Conservation (phyloP, 2,888 invertebrate species). For the Polyploca ridens region DNA sequence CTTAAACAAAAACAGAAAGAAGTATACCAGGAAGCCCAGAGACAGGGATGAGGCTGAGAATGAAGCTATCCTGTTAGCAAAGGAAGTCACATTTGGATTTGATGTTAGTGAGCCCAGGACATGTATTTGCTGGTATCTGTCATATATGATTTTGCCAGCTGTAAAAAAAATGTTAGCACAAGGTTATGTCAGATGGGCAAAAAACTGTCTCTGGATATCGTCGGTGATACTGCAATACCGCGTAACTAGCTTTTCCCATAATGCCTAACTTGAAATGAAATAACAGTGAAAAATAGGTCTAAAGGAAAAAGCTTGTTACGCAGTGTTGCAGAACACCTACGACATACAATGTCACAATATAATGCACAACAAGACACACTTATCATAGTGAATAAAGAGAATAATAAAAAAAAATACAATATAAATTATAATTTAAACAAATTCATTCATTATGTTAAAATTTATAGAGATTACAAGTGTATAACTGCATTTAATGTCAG, state of each 20-base stretch:
- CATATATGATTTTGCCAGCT: constrained; percentile 86
- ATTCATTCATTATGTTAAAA: too few relatives aligned
- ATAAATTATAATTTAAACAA: background rate
- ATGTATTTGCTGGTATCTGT: constrained; percentile 86
- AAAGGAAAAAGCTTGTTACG: too few relatives aligned
- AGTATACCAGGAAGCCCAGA: constrained; percentile 87
- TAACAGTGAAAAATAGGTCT: too few relatives aligned
- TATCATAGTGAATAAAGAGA: background rate
- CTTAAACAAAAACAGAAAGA: constrained; percentile 76
- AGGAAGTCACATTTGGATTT: constrained; percentile 77
- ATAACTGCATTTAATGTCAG: background rate
- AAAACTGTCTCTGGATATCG: background rate
- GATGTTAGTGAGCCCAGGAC: constrained; percentile 78
- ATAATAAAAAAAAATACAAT: background rate
- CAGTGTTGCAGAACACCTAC: too few relatives aligned
- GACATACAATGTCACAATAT: too few relatives aligned
- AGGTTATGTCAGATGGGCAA: constrained; percentile 15
- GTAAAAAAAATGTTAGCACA: constrained; percentile 64
- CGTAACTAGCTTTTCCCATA: too few relatives aligned
- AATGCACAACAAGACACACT: too few relatives aligned
- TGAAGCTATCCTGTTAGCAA: constrained; percentile 76
- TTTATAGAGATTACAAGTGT: background rate
- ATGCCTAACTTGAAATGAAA: too few relatives aligned
- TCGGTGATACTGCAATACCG: too few relatives aligned
- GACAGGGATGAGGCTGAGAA: constrained; percentile 71